A percentile compares a stretch with the other conserved stretches of the same genome.
Conservation (phyloP, 2,113 vertebrate species). For the Glaucomys volans region DNA sequence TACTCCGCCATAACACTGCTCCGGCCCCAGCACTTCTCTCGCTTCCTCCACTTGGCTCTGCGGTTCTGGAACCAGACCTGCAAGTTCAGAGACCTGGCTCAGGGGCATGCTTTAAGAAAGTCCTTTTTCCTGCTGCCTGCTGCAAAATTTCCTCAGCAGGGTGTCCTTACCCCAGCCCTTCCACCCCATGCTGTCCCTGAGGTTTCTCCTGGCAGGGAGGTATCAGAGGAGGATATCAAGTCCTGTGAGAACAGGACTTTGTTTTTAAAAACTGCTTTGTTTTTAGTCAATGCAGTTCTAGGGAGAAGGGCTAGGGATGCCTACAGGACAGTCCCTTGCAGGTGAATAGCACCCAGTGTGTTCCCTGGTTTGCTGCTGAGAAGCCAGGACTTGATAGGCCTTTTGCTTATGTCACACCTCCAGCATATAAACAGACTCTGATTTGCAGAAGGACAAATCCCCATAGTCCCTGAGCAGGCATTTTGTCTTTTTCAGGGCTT, state of each 20-base stretch:
- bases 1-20: constrained; percentile 99
- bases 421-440: not conserved
- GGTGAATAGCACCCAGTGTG: not conserved
- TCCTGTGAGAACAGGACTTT: not conserved
- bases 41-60: constrained; percentile 98
- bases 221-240: not conserved
- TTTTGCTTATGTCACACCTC: not conserved
- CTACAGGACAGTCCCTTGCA: not conserved
- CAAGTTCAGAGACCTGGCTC: not conserved
- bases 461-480: not conserved
- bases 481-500: not conserved
- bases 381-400: accelerated
- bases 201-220: not conserved
- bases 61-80: constrained; percentile 99
- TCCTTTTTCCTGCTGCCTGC: not conserved
- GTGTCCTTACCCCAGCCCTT: not conserved
- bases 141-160: not conserved
- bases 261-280: not conserved
- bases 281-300: not conserved
- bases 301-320: not conserved
- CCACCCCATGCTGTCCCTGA: accelerated
- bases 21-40: constrained; percentile 99
- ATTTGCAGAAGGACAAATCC: not conserved
- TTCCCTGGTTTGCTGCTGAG: not conserved
- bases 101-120: not conserved